These are phyloP conservation scores for Manis pentadactyla DNA, from an alignment of 2,797 vertebrate species.

Conservation along the genomic window DNA sequence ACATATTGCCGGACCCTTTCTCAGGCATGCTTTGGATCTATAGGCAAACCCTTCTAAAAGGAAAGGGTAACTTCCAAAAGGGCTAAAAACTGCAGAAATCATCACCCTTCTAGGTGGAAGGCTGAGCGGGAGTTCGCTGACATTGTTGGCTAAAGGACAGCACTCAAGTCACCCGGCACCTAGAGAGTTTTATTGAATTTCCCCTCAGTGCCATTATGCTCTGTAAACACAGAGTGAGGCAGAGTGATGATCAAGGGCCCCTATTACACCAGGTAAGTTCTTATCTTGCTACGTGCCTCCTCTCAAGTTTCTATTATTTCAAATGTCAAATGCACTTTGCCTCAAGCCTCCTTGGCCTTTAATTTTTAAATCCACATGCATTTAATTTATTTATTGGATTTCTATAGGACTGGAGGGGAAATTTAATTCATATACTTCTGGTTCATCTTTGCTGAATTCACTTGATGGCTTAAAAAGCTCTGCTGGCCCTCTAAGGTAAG, in stretches of 20 bases:
- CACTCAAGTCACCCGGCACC: slow-evolving; percentile 15
- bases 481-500: slow-evolving; percentile 25
- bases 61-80: neutral
- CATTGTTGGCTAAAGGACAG: neutral
- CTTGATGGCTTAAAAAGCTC: slow-evolving; percentile 51
- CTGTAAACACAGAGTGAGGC: neutral
- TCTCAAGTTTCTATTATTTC: slow-evolving; percentile 67
- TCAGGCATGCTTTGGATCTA: rapidly evolving
- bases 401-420: slow-evolving; percentile 73
- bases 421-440: slow-evolving; percentile 75
- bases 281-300: slow-evolving; percentile 29
- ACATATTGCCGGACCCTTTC: neutral
- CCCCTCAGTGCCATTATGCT: neutral
- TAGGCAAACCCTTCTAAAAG: neutral
- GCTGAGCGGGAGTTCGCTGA: neutral
- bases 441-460: slow-evolving; percentile 63
- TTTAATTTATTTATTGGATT: slow-evolving; percentile 81
- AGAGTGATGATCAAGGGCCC: neutral
- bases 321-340: slow-evolving; percentile 81
- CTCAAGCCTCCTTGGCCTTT: slow-evolving; percentile 65
- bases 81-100: neutral
- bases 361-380: slow-evolving; percentile 77
- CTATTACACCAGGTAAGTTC: neutral
- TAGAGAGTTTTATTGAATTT: slow-evolving; percentile 42
- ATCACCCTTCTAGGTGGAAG: neutral